Conservation (phyloP, 2,888 invertebrate species). For the Drosophila anomalata region DNA sequence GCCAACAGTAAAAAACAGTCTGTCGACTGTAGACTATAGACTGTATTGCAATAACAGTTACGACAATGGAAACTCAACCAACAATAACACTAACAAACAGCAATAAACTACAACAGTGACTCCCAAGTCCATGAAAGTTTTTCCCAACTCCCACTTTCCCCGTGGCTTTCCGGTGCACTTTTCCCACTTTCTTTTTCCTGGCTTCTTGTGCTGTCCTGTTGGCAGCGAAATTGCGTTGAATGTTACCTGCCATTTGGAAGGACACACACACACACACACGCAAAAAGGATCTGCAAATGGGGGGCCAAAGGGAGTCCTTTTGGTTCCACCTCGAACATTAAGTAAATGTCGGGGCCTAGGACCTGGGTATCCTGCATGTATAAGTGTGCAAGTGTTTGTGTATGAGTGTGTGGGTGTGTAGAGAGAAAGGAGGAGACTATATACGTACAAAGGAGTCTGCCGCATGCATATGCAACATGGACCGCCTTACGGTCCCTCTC, state of each 20-base stretch:
- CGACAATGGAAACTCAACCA: neutral
- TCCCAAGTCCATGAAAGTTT: neutral
- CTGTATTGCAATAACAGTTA: conserved; percentile 24
- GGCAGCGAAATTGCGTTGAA: conserved; percentile 76
- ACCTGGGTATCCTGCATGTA: conserved; percentile 21
- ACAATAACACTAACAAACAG: conserved; percentile 8
- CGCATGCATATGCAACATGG: conserved; percentile 58
- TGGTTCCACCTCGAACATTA: conserved; percentile 51
- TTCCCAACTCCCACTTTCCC: neutral
- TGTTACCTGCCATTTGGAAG: conserved; percentile 77
- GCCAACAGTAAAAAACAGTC: conserved; percentile 3
- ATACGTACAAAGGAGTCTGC: conserved; percentile 46
- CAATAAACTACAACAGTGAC: conserved; percentile 15
- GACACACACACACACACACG: conserved; percentile 41
- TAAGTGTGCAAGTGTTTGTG: neutral
- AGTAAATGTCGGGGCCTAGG: conserved; percentile 71
- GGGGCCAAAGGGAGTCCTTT: neutral
- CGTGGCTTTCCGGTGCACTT: neutral
- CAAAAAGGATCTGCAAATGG: neutral
- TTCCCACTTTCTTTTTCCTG: conserved; percentile 33
- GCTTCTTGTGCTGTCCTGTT: conserved; percentile 63
- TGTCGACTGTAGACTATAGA: neutral
- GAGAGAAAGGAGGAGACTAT: neutral
- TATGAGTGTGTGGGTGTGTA: conserved; percentile 9
- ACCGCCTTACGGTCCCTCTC: conserved; percentile 36